phyloP scores from a whole-genome alignment of 2,888 invertebrate genomes.

The Xylophagus ater region DNA sequence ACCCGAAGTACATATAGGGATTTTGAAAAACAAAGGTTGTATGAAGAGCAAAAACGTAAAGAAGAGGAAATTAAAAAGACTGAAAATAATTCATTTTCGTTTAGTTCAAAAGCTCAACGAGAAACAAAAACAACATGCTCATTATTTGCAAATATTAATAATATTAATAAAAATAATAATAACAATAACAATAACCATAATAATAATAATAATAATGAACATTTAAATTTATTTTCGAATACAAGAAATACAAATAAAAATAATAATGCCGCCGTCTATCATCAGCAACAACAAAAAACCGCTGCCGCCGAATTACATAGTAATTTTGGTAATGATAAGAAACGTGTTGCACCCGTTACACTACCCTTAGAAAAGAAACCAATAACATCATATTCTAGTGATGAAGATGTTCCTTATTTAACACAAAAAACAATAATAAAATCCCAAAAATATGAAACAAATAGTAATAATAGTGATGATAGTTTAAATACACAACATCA shows the following conservation, averaged over 20 bases:
- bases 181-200: neutral
- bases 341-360: conserved; percentile 29
- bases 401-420: conserved; percentile 33
- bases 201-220: too few species aligned
- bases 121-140: neutral
- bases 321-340: too few species aligned
- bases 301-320: too few species aligned
- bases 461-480: conserved; percentile 8
- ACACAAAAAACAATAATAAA: conserved; percentile 44
- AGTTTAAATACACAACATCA: neutral
- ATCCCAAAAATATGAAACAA: conserved; percentile 27
- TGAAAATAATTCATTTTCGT: conserved; percentile 9
- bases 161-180: conserved; percentile 7
- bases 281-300: too few species aligned
- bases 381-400: conserved; percentile 20
- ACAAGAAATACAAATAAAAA: too few species aligned
- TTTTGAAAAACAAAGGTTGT: conserved; percentile 37
- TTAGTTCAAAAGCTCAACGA: neutral
- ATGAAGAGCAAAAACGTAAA: conserved; percentile 12
- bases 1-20: conserved; percentile 44
- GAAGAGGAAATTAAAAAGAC: conserved; percentile 18
- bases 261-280: too few species aligned
- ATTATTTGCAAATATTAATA: neutral
- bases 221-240: too few species aligned
- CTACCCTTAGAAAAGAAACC: conserved; percentile 31